Evolutionary conservation across 2,888 invertebrate genomes (phyloP), one percentile per base, ranked within the genome.

Genomic region (Ephialtes manifestator): DNA sequence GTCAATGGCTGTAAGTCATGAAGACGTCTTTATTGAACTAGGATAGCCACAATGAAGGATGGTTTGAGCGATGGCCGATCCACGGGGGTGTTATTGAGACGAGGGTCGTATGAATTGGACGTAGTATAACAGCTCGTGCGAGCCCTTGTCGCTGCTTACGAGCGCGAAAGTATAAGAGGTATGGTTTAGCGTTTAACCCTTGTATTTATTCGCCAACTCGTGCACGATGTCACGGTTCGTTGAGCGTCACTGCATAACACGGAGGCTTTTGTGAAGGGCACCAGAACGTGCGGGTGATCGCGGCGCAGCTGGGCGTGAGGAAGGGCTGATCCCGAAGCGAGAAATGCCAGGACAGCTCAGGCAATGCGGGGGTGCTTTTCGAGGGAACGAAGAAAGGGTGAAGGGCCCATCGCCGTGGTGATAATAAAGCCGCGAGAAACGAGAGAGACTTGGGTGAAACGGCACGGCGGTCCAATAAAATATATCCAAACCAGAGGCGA

Each of bases 401-500:
- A 87, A 85, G 84, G 84, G 89, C 88, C 79, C 63, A 87, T 74
- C 43, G 74, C 86, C 86, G 86, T 86, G 91, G 91, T 88, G 92
- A 94, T 93, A 93, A 93, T 93, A 93, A 92, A 93, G 87, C 93
- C 89, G 90, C 88, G 90, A 88, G 90, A 43, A 71, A 55, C 77
- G 88, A 75, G 71, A 51, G 63, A 70, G 55, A 28, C 48, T n/a
- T 39, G 58, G 65, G 75, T 60, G 72, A 24, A 58, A 58, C 67
- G 70, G 74, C 68, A 63, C 72, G 63, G 90, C 89, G 89, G 89
- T 87, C 92, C 92, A 92, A 93, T 93, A 93, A 93, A 93, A 93
- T 93, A 93, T 93, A 93, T 92, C 91, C 90, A 90, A 92, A 92
- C 91, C 91, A 90, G 92, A 91, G 92, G 92, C 92, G 93, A 93